Evolutionary conservation across 92 coral and sea anemone species (phyloP), one percentile per base, ranked within the genome.

Genomic region (Bergia sp.): DNA sequence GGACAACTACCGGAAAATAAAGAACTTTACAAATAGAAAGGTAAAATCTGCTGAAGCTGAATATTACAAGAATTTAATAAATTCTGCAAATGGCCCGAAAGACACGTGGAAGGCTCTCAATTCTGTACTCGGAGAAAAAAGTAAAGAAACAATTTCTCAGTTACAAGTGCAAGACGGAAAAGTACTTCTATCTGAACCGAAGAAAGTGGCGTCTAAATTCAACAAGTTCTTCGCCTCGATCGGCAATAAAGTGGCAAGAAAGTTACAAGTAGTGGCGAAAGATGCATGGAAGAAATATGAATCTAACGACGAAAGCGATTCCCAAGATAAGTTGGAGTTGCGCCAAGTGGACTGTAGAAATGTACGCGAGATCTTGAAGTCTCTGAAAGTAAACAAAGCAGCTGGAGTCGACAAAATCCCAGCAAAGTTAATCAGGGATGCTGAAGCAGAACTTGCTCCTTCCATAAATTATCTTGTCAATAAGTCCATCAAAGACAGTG

Each of bases 1-100:
- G 93, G 61, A 85, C n/a, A 79, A 91, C 9, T 91, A 84, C 45
- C 94, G 91, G 37, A 88, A 67, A 83, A 29, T 91, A 49, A 91
- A 91, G 50, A 64, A 38, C 57, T 45, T 83, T 37, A 21, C 44
- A 41, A 83, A 85, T 38, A 85, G 80, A 40, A 67, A 85, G 80
- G 45, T 85, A 43, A 85, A 57, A 73, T 72, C 79, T 42, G 64
- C 80, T 40, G 66, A 85, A 85, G 80, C 65, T 44, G 61, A 44
- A 73, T 76, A 73, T 44, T 85, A 72, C 69, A 85, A 85, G 79
- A 72, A 72, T 18, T 72, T 72, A 47, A 85, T 85, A 67, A 57
- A 85, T 57, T 85, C 89, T 18, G 89, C 89, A 29, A 87, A 55
- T 82, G 81, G 81, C 74, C 83, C 90, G 80, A 88, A 88, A 58